Percentiles rank a stretch among this genome's conserved stretches.
Evolutionary conservation across 2,113 vertebrate genomes (phyloP).

Genomic region (Eonycteris spelaea): DNA sequence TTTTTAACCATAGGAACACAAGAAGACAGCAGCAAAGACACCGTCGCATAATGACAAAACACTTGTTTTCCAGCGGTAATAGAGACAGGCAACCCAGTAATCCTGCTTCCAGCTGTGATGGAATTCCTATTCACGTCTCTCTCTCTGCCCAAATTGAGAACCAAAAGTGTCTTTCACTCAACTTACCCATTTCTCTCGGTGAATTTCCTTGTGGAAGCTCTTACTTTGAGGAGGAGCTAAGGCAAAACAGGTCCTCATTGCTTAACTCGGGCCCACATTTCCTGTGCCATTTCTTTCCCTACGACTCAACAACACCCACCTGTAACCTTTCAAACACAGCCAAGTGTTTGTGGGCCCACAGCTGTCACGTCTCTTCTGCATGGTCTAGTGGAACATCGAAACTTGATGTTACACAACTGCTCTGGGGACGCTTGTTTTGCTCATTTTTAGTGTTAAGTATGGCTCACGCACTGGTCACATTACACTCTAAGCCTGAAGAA

Average conservation of each 20-base stretch:
- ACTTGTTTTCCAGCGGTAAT: not conserved
- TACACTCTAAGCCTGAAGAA: not conserved
- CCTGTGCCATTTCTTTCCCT: not conserved
- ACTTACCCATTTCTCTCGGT: not conserved
- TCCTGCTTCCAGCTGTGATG: not conserved
- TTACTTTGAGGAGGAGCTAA: not conserved
- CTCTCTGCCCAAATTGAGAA: not conserved
- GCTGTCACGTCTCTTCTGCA: not conserved
- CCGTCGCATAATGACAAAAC: not conserved
- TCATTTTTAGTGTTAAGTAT: not conserved
- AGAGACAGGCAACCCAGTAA: not conserved
- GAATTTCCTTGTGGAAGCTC: not conserved
- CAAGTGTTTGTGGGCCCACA: not conserved
- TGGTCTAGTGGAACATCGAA: not conserved
- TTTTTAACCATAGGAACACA: conserved; percentile 3
- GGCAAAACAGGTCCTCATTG: not conserved
- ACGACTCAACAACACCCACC: not conserved
- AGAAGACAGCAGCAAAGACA: not conserved
- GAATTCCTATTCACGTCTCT: not conserved
- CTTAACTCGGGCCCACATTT: not conserved
- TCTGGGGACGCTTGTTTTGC: not conserved
- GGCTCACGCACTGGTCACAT: not conserved
- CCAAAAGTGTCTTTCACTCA: not conserved
- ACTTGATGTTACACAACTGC: not conserved
- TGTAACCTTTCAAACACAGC: not conserved